A percentile compares a stretch with the other conserved stretches of the same genome.
Conservation (phyloP, 2,797 vertebrate genomes). For the Falco novaeseelandiae region DNA sequence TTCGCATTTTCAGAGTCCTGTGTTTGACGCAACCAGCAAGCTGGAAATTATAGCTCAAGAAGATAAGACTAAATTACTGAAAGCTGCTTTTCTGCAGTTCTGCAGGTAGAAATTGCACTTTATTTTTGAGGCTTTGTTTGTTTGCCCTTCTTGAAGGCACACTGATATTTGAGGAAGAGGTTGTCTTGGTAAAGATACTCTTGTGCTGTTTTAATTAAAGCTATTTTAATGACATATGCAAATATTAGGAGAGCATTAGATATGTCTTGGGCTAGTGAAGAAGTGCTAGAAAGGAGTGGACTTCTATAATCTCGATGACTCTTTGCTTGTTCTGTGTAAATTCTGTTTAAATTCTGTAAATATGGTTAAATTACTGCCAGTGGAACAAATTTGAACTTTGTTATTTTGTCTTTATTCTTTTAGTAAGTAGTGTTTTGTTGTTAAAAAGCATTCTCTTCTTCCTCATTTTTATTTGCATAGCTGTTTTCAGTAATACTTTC, state of each 20-base stretch:
- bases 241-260: not conserved
- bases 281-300: not conserved
- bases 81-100: constrained; percentile 92
- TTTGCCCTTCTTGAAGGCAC: not conserved
- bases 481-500: not conserved
- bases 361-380: not conserved
- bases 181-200: not conserved
- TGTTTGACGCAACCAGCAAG: constrained; percentile 80
- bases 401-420: not conserved
- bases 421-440: not conserved
- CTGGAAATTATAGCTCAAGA: constrained; percentile 83
- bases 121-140: not conserved
- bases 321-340: not conserved
- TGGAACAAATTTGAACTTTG: not conserved
- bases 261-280: not conserved
- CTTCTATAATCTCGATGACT: not conserved
- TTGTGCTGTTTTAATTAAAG: not conserved
- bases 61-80: constrained; percentile 91
- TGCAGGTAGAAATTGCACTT: constrained; percentile 83
- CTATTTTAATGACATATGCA: not conserved
- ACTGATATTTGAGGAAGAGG: not conserved
- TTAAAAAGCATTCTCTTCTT: not conserved
- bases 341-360: not conserved
- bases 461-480: not conserved
- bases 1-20: constrained; percentile 78